Percentiles rank a stretch among this genome's conserved stretches.
Evolutionary conservation across 2,888 invertebrate genomes (phyloP).

Genomic region (Thymelicus lineola): DNA sequence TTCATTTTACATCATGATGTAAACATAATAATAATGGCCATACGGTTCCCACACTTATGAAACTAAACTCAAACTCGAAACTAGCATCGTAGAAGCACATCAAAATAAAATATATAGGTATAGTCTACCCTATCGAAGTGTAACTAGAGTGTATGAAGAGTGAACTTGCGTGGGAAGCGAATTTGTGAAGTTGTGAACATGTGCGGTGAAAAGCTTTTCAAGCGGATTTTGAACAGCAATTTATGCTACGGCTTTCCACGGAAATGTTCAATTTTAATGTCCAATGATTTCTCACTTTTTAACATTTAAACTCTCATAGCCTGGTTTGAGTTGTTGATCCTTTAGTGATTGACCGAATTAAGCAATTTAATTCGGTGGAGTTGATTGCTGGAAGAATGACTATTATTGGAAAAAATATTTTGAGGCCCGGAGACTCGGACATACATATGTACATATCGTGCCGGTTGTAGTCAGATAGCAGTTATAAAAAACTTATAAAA

Average conservation of each 20-base stretch:
- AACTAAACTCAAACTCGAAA: neutral
- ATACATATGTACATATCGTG: too few relatives aligned
- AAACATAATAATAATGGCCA: too few relatives aligned
- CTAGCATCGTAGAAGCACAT: neutral
- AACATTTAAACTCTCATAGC: too few relatives aligned
- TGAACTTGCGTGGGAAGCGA: neutral
- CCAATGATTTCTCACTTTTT: neutral
- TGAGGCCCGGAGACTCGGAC: too few relatives aligned
- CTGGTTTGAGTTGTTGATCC: too few relatives aligned
- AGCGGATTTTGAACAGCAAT: neutral
- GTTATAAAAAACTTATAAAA: too few relatives aligned
- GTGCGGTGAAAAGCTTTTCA: slow-evolving; percentile 7
- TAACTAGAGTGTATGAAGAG: slow-evolving; percentile 4
- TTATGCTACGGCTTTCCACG: neutral
- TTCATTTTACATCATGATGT: too few relatives aligned
- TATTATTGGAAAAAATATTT: too few relatives aligned
- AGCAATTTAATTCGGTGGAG: too few relatives aligned
- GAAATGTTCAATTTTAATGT: slow-evolving; percentile 2
- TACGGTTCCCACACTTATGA: neutral
- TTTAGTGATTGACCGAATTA: too few relatives aligned
- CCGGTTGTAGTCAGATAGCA: too few relatives aligned
- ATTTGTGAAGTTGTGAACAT: slow-evolving; percentile 13
- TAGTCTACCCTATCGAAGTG: neutral
- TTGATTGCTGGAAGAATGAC: too few relatives aligned
- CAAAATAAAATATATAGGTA: neutral